phyloP scores from a whole-genome alignment of 2,888 invertebrate species.

The Eustalomyia histrio region DNA sequence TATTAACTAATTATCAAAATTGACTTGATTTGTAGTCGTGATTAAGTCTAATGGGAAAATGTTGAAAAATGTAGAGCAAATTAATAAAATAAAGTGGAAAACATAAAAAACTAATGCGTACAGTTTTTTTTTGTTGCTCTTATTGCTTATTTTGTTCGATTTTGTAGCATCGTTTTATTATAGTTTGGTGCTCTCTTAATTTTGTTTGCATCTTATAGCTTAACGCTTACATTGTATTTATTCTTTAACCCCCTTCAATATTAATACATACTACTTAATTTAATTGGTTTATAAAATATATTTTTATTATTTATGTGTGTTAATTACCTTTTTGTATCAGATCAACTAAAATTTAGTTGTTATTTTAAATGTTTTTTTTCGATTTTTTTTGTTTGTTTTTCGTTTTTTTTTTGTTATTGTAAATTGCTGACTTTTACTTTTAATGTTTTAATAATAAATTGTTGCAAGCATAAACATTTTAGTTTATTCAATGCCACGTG shows the following conservation, averaged over 20 bases:
- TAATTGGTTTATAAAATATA: background rate
- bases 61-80: too few relatives aligned
- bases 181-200: background rate
- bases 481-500: background rate
- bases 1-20: too few relatives aligned
- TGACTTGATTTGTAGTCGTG: too few relatives aligned
- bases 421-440: too few relatives aligned
- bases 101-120: too few relatives aligned
- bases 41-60: too few relatives aligned
- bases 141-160: too few relatives aligned
- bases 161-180: too few relatives aligned
- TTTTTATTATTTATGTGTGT: background rate
- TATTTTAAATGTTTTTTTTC: background rate
- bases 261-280: background rate
- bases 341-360: background rate
- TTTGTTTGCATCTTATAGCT: background rate
- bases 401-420: background rate
- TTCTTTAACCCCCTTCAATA: background rate
- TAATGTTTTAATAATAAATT: constrained; percentile 15
- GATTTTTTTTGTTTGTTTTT: too few relatives aligned
- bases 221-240: background rate
- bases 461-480: background rate
- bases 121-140: too few relatives aligned
- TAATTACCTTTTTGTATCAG: background rate
- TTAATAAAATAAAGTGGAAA: too few relatives aligned